Evolutionary conservation across 1,140 invertebrate genomes (phyloP), one percentile per base, ranked within the genome.

Genomic region (Bombus difficillimus): DNA sequence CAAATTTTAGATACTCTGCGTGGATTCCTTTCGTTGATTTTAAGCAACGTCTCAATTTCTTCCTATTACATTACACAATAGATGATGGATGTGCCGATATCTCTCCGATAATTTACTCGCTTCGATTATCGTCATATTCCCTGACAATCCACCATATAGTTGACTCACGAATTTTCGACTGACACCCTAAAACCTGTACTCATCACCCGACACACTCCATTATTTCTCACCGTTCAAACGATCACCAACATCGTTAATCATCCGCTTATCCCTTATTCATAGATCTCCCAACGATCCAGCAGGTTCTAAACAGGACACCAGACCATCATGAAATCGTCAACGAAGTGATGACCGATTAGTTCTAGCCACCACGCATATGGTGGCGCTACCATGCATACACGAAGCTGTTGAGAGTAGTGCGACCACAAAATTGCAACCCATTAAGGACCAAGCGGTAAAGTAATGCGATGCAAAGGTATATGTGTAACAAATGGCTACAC

Each of bases 181-280:
- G 75, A 6, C 37, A 39, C 32, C 75, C 75, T n/a, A 77, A 59
- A 76, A 57, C 47, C 43, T 59, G 25, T 5, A 34, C 34, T 25
- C 37, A 37, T 53, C 34, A n/a, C 1, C 47, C 57, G 25, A 25
- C 12, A 59, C 10, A 57, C 73, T 75, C 53, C 74, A 76, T 62
- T 62, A 62, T 77, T 57, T 28, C 47, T 76, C 74, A 10, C 25
- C 34, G 62, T 37, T 57, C 57, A 62, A 77, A 37, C 37, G 75
- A 77, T 77, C 37, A 77, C 37, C 57, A 22, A 62, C 28, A 59
- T 77, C 75, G 57, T 77, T 62, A 77, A 77, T 77, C 75, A 77
- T 62, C 53, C 34, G 37, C 75, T 77, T 39, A 77, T 77, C 57
- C 57, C 57, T 62, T 77, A 77, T 77, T 77, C 75, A 59, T 62